A percentile compares a stretch with the other conserved stretches of the same genome.
phyloP scores from a whole-genome alignment of 2,888 invertebrate genomes.

The Rhingia campestris region DNA sequence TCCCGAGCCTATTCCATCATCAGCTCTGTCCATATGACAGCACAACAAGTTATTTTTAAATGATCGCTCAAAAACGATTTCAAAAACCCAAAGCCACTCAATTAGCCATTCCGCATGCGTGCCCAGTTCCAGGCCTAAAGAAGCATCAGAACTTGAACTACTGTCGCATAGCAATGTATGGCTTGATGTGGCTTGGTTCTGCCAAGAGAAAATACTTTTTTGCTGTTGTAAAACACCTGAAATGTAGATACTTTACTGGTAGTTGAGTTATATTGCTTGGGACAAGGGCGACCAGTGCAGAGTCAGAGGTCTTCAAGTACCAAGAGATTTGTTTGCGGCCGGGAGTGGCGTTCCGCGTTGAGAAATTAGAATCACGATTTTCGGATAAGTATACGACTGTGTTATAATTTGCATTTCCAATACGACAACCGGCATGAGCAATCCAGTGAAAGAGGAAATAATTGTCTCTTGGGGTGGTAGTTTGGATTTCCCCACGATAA shows the following conservation, averaged over 20 bases:
- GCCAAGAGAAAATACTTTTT: constrained; percentile 12
- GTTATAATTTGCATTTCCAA: constrained; percentile 61
- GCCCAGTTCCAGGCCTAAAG: constrained; percentile 52
- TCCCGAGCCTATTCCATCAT: constrained; percentile 35
- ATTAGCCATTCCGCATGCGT: constrained; percentile 60
- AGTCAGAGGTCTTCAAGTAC: constrained; percentile 23
- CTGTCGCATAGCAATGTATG: constrained; percentile 58
- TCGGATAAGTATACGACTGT: constrained; percentile 32
- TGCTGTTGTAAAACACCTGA: neutral
- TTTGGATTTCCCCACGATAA: constrained; percentile 52
- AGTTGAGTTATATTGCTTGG: constrained; percentile 7
- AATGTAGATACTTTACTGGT: neutral
- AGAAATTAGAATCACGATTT: constrained; percentile 57
- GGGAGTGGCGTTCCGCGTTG: constrained; percentile 48
- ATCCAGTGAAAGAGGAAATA: constrained; percentile 52
- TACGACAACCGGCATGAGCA: constrained; percentile 15
- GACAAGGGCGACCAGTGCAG: constrained; percentile 42
- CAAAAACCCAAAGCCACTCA: constrained; percentile 46
- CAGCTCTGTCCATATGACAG: constrained; percentile 2
- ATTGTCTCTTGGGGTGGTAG: constrained; percentile 53
- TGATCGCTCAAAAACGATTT: constrained; percentile 54
- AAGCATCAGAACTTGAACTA: constrained; percentile 55
- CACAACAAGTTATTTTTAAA: constrained; percentile 52
- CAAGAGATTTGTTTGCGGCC: neutral
- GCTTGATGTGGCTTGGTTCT: constrained; percentile 29